These are phyloP conservation scores for Actinia equina DNA, from an alignment of 64 coral and sea anemone species.

Conservation along the genomic window DNA sequence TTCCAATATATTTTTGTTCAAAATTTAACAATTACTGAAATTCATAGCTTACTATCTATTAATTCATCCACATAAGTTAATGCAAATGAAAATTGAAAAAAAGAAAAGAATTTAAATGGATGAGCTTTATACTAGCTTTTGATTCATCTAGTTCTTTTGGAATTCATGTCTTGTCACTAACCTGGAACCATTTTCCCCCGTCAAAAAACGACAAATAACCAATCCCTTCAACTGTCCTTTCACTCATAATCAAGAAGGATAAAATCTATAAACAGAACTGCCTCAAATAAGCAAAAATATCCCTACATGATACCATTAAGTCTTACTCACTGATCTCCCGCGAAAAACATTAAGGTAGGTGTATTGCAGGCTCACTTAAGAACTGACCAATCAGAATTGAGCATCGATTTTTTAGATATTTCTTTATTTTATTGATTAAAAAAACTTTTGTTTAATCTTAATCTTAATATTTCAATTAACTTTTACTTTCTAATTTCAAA, in stretches of 20 bases:
- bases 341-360: not conserved
- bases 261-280: not conserved
- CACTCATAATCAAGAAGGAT: not conserved
- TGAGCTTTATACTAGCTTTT: no score
- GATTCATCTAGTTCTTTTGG: not conserved
- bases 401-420: not conserved
- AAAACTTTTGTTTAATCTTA: no score
- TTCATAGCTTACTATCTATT: not conserved
- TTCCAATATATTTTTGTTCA: no score
- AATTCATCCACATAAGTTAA: not conserved
- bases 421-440: not conserved
- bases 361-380: not conserved
- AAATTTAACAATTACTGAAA: no score
- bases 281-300: not conserved
- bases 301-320: not conserved
- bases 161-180: not conserved
- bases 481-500: not conserved
- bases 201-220: conserved; percentile 59
- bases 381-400: conserved; percentile 11
- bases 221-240: not conserved
- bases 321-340: not conserved
- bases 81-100: no score
- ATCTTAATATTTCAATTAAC: not conserved
- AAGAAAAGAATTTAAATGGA: no score
- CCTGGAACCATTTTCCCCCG: conserved; percentile 56